Conservation (phyloP, 2,888 invertebrate species). For the Trachelus troglodyta region DNA sequence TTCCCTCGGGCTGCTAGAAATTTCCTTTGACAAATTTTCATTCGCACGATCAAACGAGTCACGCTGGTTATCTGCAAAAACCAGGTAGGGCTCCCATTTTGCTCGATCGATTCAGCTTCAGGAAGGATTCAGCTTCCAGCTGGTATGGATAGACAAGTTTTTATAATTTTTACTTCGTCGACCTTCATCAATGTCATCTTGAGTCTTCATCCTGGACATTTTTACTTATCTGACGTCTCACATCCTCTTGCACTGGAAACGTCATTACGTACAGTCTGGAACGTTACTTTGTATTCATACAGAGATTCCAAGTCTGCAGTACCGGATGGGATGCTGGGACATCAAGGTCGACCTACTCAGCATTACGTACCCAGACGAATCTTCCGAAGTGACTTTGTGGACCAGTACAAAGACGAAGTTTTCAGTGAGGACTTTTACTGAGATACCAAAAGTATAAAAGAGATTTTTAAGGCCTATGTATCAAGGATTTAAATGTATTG, state of each 20-base stretch:
- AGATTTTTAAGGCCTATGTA: not conserved
- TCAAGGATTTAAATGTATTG: not conserved
- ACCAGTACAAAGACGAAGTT: too few species aligned
- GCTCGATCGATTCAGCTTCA: too few species aligned
- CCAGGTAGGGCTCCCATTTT: too few species aligned
- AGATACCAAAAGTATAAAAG: not conserved
- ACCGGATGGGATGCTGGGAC: not conserved
- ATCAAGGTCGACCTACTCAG: not conserved
- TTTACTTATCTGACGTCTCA: not conserved
- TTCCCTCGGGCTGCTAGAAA: not conserved
- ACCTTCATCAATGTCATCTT: too few species aligned
- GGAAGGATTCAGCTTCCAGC: not conserved
- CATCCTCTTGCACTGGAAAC: not conserved
- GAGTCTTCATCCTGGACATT: not conserved
- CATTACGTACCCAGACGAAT: not conserved
- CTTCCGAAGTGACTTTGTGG: not conserved
- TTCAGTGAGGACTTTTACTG: not conserved
- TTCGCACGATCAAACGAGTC: not conserved
- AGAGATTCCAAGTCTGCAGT: not conserved
- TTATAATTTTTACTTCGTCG: not conserved
- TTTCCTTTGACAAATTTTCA: not conserved
- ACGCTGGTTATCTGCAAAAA: too few species aligned
- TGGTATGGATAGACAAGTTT: not conserved
- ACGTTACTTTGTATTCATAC: not conserved
- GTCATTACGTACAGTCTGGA: not conserved